Evolutionary conservation across 2,888 invertebrate species (phyloP).

Genomic region (Ferrisia virgata): DNA sequence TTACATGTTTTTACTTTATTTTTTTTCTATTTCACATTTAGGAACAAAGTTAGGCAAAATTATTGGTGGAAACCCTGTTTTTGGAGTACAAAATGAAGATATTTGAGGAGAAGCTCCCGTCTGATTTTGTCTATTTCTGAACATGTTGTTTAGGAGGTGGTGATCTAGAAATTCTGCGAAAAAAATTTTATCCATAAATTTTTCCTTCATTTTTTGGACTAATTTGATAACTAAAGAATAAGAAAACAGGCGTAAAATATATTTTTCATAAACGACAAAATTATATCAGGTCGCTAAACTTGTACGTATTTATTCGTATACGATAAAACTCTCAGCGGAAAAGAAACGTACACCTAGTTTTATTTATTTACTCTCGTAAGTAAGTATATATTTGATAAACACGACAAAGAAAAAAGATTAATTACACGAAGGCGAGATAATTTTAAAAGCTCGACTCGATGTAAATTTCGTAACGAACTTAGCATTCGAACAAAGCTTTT

Average conservation of each 20-base stretch:
- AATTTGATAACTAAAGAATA: too few species aligned
- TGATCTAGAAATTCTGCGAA: too few species aligned
- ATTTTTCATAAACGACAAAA: not conserved
- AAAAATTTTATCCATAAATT: too few species aligned
- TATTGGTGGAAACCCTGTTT: too few species aligned
- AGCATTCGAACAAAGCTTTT: not conserved
- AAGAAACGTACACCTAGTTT: not conserved
- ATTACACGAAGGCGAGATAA: not conserved
- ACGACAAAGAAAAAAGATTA: constrained; percentile 8
- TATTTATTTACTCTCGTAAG: not conserved
- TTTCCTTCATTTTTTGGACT: too few species aligned
- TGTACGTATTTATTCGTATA: not conserved
- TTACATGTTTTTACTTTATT: too few species aligned
- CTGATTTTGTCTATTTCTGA: too few species aligned
- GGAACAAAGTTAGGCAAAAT: too few species aligned
- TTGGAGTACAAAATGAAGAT: too few species aligned
- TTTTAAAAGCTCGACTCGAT: not conserved
- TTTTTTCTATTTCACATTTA: too few species aligned
- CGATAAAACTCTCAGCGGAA: not conserved
- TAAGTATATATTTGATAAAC: constrained; percentile 7
- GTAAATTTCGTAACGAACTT: not conserved
- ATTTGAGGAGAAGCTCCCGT: too few species aligned
- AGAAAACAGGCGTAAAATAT: not conserved
- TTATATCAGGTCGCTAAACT: not conserved
- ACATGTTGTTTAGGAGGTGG: too few species aligned